A percentile compares a stretch with the other conserved stretches of the same genome.
These are phyloP conservation scores for Corydoras sp. DNA, from an alignment of 2,113 vertebrate genomes.

Conservation along the genomic window DNA sequence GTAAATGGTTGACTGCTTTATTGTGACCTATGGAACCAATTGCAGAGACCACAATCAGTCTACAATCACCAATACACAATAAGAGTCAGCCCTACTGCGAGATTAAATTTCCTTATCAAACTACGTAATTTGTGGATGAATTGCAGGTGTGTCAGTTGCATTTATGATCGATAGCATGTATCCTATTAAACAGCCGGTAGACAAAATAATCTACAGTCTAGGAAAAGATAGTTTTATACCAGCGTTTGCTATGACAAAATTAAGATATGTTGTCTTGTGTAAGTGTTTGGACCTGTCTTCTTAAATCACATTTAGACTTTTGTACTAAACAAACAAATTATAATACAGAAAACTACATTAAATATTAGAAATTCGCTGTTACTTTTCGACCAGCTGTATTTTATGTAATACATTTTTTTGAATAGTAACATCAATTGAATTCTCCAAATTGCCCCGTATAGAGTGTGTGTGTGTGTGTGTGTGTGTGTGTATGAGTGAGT, in stretches of 20 bases:
- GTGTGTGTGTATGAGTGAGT: no score
- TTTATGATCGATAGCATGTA: background rate
- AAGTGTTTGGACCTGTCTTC: no score
- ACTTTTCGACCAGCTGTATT: no score
- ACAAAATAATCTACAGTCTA: slow-evolving; percentile 10
- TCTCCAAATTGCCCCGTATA: no score
- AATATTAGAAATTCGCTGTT: no score
- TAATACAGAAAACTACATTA: no score
- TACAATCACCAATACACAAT: slow-evolving; percentile 39
- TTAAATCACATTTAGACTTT: no score
- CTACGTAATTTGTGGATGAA: slow-evolving; percentile 23
- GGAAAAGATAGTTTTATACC: background rate
- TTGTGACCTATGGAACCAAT: slow-evolving; percentile 34
- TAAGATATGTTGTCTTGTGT: background rate
- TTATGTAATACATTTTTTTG: no score
- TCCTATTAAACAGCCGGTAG: background rate
- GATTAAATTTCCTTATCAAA: slow-evolving; percentile 1
- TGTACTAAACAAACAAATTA: no score
- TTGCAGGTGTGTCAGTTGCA: slow-evolving; percentile 10
- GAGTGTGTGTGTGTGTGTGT: no score
- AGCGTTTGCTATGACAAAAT: background rate
- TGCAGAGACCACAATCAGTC: slow-evolving; percentile 40
- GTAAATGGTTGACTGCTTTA: slow-evolving; percentile 12
- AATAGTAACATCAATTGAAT: no score
- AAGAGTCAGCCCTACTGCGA: slow-evolving; percentile 15